Percentiles rank a stretch among this genome's conserved stretches.
Evolutionary conservation across 2,113 vertebrate genomes (phyloP).

Genomic region (Cacatua alba): DNA sequence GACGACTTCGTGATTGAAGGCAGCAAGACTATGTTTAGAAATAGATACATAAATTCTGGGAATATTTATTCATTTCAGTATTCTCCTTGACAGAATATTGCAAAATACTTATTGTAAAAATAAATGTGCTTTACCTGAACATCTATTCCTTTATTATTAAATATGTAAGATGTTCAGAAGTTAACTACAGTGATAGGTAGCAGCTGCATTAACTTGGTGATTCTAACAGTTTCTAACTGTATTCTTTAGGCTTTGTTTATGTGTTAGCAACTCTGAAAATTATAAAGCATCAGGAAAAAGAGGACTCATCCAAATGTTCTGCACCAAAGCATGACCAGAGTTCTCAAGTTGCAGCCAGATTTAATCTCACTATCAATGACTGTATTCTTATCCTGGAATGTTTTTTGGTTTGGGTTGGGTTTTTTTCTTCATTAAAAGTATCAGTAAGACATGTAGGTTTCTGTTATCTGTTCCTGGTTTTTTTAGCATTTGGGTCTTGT

Average conservation of each 20-base stretch:
- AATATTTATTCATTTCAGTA: background rate
- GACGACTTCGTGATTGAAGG: background rate
- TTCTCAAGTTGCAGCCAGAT: background rate
- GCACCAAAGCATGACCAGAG: background rate
- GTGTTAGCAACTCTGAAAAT: background rate
- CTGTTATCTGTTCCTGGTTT: background rate
- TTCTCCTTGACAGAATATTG: background rate
- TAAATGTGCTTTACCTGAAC: background rate
- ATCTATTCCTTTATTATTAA: background rate
- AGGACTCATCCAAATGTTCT: background rate
- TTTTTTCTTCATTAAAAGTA: background rate
- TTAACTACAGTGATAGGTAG: fast-evolving
- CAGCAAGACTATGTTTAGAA: background rate
- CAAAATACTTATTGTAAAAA: background rate
- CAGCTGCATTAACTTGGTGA: background rate
- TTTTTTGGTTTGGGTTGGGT: background rate
- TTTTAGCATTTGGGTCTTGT: background rate
- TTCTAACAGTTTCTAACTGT: background rate
- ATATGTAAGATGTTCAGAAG: background rate
- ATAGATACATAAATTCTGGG: background rate
- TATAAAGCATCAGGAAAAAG: background rate
- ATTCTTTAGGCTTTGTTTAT: background rate
- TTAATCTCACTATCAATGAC: background rate
- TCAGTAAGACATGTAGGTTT: fast-evolving
- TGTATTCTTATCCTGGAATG: background rate